Evolutionary conservation across 2,113 vertebrate species (phyloP), one percentile per base, ranked within the genome.

Genomic region (Microcebus ravelobensis): DNA sequence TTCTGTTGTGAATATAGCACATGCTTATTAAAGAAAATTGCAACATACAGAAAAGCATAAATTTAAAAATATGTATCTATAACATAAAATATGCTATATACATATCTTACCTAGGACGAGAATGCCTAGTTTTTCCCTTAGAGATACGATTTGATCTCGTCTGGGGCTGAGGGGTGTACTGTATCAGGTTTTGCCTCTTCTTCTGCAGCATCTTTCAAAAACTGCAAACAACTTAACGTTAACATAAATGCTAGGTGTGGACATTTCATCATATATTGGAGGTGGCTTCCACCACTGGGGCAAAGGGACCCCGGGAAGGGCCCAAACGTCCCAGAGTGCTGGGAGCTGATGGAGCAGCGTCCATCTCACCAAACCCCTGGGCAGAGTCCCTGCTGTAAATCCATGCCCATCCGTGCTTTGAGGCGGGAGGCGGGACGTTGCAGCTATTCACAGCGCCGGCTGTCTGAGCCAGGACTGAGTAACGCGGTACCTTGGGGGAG

Each of bases 11-110:
- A 92, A 96, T 94, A 91, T 11, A 91, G 45, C 70, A 71, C 18
- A 27, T 50, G 61, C 59, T 76, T 94, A 80, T 59, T 85, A 91
- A 96, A 84, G 39, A 91, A 94, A 96, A 45, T 48, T 57, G 21
- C 39, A 83, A 95, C 87, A 83, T 77, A 80, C 25, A 91, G 73
- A 87, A 96, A 77, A 71, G 71, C 34, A 91, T 94, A 76, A 48
- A 5, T 48, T n/a, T 42, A 42, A 42, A 48, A 29, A 52, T 25
- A 29, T 50, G 23, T 52, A 67, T n/a, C n/a, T 27, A 15, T 48
- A 88, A 83, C 71, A 65, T 42, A 89, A 77, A 86, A 85, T 71
- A 80, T 39, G 14, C 21, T 39, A 13, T 14, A 10, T 45, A n/a
- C 23, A 42, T 74, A 59, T 61, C 34, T 59, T 68, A 59, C 52